Evolutionary conservation across 2,888 invertebrate genomes (phyloP).

Genomic region (Synanthedon formicaeformis): DNA sequence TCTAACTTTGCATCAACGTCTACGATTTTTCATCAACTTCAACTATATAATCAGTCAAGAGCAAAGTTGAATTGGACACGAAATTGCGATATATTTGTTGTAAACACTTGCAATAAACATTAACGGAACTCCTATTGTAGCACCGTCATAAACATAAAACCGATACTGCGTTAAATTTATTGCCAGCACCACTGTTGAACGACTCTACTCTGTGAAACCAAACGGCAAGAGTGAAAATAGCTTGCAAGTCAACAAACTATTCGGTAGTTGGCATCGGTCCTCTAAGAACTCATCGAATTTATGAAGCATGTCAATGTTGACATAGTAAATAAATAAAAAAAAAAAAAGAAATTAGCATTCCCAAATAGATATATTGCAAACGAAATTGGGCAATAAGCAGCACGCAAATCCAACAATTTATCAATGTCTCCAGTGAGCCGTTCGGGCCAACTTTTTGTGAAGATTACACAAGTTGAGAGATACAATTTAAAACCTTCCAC

Average conservation of each 20-base stretch:
- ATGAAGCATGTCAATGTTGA: conserved; percentile 6
- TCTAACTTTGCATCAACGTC: no score
- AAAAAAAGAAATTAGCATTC: not conserved
- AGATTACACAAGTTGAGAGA: not conserved
- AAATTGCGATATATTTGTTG: not conserved
- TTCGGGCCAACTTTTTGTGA: not conserved
- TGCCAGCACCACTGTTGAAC: not conserved
- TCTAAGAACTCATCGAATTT: conserved; percentile 4
- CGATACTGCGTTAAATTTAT: not conserved
- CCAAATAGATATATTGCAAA: not conserved
- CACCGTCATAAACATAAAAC: not conserved
- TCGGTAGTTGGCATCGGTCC: conserved; percentile 6
- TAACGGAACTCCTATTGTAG: not conserved
- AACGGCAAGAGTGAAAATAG: not conserved
- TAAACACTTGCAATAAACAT: not conserved
- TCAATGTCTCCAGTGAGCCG: conserved; percentile 3
- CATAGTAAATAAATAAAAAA: not conserved
- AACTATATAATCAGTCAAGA: no score
- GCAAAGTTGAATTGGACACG: not conserved
- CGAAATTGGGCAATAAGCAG: conserved; percentile 1
- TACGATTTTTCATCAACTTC: no score
- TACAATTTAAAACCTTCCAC: not conserved
- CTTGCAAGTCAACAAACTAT: not conserved
- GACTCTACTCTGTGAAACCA: not conserved
- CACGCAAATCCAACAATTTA: conserved; percentile 6